Conservation (phyloP, 2,888 invertebrate species). For the Chrysopilus asiliformis region DNA sequence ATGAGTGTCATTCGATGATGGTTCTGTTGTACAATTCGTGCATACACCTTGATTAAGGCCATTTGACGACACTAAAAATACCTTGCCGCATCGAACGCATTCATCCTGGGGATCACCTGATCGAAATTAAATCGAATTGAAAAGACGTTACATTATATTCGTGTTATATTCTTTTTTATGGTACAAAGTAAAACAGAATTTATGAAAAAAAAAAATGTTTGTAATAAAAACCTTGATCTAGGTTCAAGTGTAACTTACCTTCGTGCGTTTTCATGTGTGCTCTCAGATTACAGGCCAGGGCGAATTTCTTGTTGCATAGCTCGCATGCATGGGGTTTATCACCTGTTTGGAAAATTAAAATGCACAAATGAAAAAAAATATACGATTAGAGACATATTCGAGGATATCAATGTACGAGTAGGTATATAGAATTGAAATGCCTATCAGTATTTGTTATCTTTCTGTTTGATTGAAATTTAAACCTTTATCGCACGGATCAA, state of each 20-base stretch:
- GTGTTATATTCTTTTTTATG: background rate
- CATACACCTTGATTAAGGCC: slow-evolving; percentile 32
- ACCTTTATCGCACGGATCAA: too few relatives aligned
- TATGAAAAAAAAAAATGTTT: background rate
- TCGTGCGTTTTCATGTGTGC: slow-evolving; percentile 64
- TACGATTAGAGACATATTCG: too few relatives aligned
- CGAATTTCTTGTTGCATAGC: slow-evolving; percentile 56
- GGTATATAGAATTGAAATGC: too few relatives aligned
- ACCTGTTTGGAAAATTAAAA: slow-evolving; percentile 42
- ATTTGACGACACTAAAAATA: slow-evolving; percentile 33
- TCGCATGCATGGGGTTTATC: slow-evolving; percentile 61
- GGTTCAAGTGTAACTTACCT: slow-evolving; percentile 37
- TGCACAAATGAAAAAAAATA: slow-evolving; percentile 12
- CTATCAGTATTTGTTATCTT: too few relatives aligned
- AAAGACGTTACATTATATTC: slow-evolving; percentile 1
- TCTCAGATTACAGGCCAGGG: slow-evolving; percentile 55
- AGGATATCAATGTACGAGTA: too few relatives aligned
- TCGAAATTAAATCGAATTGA: too few relatives aligned
- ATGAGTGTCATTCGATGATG: slow-evolving; percentile 19
- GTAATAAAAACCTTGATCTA: too few relatives aligned
- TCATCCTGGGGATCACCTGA: slow-evolving; percentile 47
- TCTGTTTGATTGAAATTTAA: too few relatives aligned
- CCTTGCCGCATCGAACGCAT: slow-evolving; percentile 44
- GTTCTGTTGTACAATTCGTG: slow-evolving; percentile 27
- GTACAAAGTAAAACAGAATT: background rate